Conservation (phyloP, 1,140 invertebrate genomes). For the Pseudoatta argentina region DNA sequence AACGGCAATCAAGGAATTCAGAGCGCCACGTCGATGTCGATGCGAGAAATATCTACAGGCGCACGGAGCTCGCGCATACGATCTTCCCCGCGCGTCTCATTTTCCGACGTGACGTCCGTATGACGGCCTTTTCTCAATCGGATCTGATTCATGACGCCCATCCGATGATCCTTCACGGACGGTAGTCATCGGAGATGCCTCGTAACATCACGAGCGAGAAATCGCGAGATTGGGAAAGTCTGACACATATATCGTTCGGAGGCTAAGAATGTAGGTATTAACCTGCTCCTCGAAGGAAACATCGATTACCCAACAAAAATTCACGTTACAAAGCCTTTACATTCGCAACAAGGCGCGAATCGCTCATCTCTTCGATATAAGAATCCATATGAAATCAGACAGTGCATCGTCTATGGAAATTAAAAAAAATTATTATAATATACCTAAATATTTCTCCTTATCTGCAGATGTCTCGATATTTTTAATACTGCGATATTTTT, state of each 20-base stretch:
- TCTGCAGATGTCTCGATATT: not conserved
- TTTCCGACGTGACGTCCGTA: conserved; percentile 1
- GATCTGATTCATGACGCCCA: conserved; percentile 27
- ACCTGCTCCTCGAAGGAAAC: conserved; percentile 8
- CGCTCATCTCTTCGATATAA: not conserved
- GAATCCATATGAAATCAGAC: not conserved
- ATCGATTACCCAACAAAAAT: conserved; percentile 18
- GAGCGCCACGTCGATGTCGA: conserved; percentile 25
- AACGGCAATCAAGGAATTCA: conserved; percentile 30
- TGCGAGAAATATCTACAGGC: not conserved
- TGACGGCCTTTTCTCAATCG: conserved; percentile 32
- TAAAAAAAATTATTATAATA: not conserved
- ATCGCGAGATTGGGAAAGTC: conserved; percentile 45
- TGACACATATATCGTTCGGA: conserved; percentile 9
- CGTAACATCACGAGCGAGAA: conserved; percentile 36
- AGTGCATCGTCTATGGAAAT: not conserved
- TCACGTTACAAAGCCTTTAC: not conserved
- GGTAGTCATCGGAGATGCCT: conserved; percentile 30
- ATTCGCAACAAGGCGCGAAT: not conserved
- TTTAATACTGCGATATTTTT: not conserved
- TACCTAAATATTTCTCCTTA: not conserved
- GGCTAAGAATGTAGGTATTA: conserved; percentile 22
- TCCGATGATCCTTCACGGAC: conserved; percentile 31
- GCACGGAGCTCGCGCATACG: conserved; percentile 1
- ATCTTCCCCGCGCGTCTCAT: conserved; percentile 15